Conservation (phyloP, 2,888 invertebrate species). For the Venustoraphidia nigricollis region DNA sequence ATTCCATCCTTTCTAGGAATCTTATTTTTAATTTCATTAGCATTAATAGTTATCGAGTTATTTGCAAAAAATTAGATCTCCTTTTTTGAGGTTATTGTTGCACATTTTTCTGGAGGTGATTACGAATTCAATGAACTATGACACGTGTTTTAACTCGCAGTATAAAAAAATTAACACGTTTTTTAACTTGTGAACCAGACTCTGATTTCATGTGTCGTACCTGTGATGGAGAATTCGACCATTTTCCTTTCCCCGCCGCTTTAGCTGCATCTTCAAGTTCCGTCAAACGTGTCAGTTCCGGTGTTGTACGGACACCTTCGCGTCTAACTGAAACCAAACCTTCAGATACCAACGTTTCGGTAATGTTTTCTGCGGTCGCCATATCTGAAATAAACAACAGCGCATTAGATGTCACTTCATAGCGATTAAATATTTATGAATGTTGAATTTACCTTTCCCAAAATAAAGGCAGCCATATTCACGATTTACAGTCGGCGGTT, state of each 20-base stretch:
- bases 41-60: too few relatives aligned
- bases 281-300: constrained; percentile 51
- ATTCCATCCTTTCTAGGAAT: too few relatives aligned
- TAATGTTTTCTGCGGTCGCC: constrained; percentile 68
- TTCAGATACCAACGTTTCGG: constrained; percentile 75
- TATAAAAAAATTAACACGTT: too few relatives aligned
- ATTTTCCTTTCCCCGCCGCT: constrained; percentile 72
- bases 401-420: neutral
- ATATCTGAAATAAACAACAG: constrained; percentile 25
- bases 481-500: constrained; percentile 65
- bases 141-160: too few relatives aligned
- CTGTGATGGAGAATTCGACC: constrained; percentile 32
- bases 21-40: too few relatives aligned
- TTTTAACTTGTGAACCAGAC: too few relatives aligned
- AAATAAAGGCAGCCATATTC: constrained; percentile 80
- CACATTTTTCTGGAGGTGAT: too few relatives aligned
- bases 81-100: too few relatives aligned
- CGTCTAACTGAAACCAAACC: constrained; percentile 73
- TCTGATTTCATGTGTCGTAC: constrained; percentile 1
- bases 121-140: too few relatives aligned
- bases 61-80: too few relatives aligned
- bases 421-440: too few relatives aligned
- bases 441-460: constrained; percentile 48
- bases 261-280: constrained; percentile 87
- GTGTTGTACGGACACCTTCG: constrained; percentile 45